Conservation (phyloP, 2,113 vertebrate genomes). For the Brachypodius melanocephalos region DNA sequence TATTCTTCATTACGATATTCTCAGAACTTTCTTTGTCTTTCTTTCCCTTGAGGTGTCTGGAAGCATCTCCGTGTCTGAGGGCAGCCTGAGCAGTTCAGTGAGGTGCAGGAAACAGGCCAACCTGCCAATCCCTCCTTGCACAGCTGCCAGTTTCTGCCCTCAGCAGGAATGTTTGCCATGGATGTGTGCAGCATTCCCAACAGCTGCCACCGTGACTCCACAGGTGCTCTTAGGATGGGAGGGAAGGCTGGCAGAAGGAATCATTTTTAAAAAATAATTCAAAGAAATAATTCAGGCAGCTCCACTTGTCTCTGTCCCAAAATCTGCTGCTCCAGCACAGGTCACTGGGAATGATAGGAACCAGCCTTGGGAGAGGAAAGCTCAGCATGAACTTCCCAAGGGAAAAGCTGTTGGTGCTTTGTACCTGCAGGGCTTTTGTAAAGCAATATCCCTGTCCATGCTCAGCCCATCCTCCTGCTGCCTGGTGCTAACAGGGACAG, state of each 20-base stretch:
- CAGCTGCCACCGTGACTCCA: rapidly evolving
- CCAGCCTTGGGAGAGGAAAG: not conserved
- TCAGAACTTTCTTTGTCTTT: not conserved
- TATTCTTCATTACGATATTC: not conserved
- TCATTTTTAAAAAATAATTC: not conserved
- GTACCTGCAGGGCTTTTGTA: not conserved
- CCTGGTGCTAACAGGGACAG: not conserved
- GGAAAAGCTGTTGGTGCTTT: not conserved
- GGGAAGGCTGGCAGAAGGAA: not conserved
- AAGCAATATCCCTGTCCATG: not conserved
- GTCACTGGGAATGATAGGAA: not conserved
- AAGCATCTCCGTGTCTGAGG: not conserved
- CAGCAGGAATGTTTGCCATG: not conserved
- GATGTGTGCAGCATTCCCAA: not conserved
- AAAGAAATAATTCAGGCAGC: not conserved
- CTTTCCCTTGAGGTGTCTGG: not conserved
- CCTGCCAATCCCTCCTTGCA: not conserved
- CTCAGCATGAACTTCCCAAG: not conserved
- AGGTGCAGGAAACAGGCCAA: not conserved
- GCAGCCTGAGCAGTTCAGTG: not conserved
- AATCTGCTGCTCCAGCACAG: not conserved
- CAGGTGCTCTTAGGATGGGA: not conserved
- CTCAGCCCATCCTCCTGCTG: not conserved
- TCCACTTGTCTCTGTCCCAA: not conserved
- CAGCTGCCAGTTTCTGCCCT: not conserved